These are phyloP conservation scores for Brachyopa scutellaris DNA, from an alignment of 2,888 invertebrate genomes.

Conservation along the genomic window DNA sequence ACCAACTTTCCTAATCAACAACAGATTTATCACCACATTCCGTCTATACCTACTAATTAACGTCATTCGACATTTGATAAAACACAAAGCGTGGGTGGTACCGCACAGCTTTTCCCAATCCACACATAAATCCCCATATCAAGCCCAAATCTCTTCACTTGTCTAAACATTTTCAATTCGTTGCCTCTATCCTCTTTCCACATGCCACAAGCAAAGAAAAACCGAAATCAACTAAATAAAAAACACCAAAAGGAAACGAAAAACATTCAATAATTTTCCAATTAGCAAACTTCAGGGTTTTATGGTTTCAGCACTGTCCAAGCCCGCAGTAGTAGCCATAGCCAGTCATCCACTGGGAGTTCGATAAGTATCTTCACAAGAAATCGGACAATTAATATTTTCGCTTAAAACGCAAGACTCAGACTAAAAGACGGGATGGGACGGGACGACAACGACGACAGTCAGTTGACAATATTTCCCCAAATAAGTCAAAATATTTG, in stretches of 20 bases:
- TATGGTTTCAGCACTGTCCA: constrained; percentile 3
- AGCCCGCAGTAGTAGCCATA: constrained; percentile 6
- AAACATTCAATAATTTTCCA: constrained; percentile 60
- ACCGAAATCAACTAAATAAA: neutral
- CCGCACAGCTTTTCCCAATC: constrained; percentile 8
- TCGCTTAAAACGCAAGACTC: constrained; percentile 53
- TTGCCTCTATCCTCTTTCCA: constrained; percentile 24
- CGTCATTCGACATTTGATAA: constrained; percentile 11
- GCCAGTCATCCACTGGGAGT: constrained; percentile 1
- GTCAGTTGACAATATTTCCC: constrained; percentile 38
- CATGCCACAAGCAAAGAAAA: neutral
- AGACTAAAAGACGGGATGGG: constrained; percentile 19
- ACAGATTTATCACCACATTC: neutral
- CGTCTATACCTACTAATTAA: constrained; percentile 29
- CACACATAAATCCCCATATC: constrained; percentile 8
- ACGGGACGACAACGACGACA: neutral
- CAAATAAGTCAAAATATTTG: constrained; percentile 55
- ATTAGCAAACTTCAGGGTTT: constrained; percentile 48
- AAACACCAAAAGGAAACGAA: neutral
- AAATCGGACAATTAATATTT: constrained; percentile 62
- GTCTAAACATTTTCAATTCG: constrained; percentile 19
- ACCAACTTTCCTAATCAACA: neutral
- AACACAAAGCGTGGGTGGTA: constrained; percentile 35
- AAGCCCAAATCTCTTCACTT: constrained; percentile 16
- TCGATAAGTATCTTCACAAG: constrained; percentile 48